Evolutionary conservation across 2,797 vertebrate genomes (phyloP).

Genomic region (Ctenopoma multispine): DNA sequence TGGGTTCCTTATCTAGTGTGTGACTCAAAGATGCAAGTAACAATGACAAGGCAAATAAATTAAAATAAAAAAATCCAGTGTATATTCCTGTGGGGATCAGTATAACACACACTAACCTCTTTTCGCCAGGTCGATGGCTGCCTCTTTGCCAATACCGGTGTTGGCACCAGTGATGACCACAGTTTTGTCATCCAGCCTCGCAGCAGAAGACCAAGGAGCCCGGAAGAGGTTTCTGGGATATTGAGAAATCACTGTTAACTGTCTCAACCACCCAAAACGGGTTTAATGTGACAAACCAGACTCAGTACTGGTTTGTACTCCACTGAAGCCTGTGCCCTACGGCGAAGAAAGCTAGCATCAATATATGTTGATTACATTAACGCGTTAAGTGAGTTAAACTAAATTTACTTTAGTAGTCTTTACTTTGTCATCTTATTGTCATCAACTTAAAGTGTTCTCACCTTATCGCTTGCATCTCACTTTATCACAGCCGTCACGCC

Average conservation of each 20-base stretch:
- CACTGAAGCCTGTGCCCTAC: neutral
- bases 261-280: neutral
- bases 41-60: neutral
- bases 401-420: too few relatives aligned
- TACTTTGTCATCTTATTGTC: neutral
- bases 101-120: conserved; percentile 64
- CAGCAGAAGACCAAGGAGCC: conserved; percentile 73
- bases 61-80: too few relatives aligned
- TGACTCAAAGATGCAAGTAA: neutral
- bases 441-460: conserved; percentile 11
- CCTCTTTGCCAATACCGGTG: conserved; percentile 84
- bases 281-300: neutral
- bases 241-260: conserved; percentile 48
- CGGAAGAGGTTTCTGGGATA: conserved; percentile 73
- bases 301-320: too few relatives aligned
- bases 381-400: too few relatives aligned
- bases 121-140: conserved; percentile 82
- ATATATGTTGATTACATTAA: accelerated
- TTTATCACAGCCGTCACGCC: neutral
- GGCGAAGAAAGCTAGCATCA: neutral
- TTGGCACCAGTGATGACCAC: conserved; percentile 85
- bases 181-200: conserved; percentile 73
- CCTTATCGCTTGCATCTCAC: conserved; percentile 60
- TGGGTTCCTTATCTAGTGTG: neutral
- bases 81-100: neutral